Evolutionary conservation across 53 echinoderm and acorn worm species (phyloP).

Genomic region (Zoroaster sp.): DNA sequence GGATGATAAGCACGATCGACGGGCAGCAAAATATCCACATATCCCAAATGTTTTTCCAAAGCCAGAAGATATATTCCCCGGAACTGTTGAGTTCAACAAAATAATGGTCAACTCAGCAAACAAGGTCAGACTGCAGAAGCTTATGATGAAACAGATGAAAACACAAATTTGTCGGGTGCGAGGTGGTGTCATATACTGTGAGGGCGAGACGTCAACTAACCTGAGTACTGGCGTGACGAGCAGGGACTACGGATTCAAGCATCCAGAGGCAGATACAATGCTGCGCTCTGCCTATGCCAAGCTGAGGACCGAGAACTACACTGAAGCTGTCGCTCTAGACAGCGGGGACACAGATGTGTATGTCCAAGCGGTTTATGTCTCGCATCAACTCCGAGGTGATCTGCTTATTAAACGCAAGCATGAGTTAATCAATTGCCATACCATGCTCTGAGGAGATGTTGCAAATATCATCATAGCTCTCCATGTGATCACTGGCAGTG

Average conservation of each 20-base stretch:
- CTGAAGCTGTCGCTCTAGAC: slow-evolving; percentile 32
- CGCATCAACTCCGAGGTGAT: slow-evolving; percentile 31
- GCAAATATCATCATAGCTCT: slow-evolving; percentile 53
- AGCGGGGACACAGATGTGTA: slow-evolving; percentile 55
- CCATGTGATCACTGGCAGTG: slow-evolving; percentile 49
- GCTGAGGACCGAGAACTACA: neutral
- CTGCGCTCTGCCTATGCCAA: slow-evolving; percentile 37
- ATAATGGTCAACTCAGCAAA: slow-evolving; percentile 54
- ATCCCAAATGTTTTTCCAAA: slow-evolving; percentile 53
- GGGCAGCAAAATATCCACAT: slow-evolving; percentile 53
- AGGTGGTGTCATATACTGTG: slow-evolving; percentile 44
- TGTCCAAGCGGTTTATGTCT: slow-evolving; percentile 53
- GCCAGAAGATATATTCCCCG: slow-evolving; percentile 34
- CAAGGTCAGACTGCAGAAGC: slow-evolving; percentile 63
- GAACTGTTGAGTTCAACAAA: slow-evolving; percentile 51
- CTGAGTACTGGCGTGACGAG: slow-evolving; percentile 47
- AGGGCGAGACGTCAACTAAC: slow-evolving; percentile 52
- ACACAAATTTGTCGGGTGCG: slow-evolving; percentile 28
- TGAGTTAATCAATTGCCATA: slow-evolving; percentile 37
- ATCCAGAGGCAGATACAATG: slow-evolving; percentile 55
- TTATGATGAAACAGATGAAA: slow-evolving; percentile 39
- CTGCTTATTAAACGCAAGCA: slow-evolving; percentile 45
- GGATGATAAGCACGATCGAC: slow-evolving; percentile 61
- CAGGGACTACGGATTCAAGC: slow-evolving; percentile 52
- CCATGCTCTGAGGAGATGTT: slow-evolving; percentile 47